phyloP scores from a whole-genome alignment of 2,113 vertebrate species.

The Hippopotamus amphibius region DNA sequence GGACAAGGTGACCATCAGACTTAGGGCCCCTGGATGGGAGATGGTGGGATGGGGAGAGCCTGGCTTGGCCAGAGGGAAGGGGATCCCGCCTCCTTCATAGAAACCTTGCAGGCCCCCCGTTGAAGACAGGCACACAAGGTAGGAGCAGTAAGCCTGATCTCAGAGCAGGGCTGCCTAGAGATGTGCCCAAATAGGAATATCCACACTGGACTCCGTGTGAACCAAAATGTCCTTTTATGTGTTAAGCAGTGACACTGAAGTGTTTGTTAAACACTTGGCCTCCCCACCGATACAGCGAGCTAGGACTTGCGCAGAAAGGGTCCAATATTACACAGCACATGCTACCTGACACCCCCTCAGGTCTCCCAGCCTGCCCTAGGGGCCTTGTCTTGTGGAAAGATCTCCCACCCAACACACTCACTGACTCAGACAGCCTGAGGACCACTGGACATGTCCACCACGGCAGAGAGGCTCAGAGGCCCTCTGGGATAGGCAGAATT shows the following conservation, averaged over 20 bases:
- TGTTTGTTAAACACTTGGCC: not conserved
- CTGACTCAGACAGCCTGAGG: not conserved
- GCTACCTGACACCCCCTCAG: not conserved
- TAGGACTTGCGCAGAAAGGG: not conserved
- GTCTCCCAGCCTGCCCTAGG: not conserved
- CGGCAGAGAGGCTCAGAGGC: not conserved
- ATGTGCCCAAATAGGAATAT: not conserved
- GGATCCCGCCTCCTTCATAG: not conserved
- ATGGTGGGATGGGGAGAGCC: not conserved
- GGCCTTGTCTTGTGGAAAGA: not conserved
- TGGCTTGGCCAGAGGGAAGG: not conserved
- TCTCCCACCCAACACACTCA: not conserved
- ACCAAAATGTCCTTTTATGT: not conserved
- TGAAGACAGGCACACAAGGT: not conserved
- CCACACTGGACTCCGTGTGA: not conserved
- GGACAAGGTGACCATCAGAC: not conserved
- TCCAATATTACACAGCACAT: not conserved
- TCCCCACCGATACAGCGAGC: not conserved
- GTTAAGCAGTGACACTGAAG: not conserved
- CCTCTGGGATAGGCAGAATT: not conserved
- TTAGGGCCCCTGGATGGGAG: accelerated
- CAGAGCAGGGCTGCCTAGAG: not conserved
- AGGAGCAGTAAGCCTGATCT: not conserved
- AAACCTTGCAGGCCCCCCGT: not conserved
- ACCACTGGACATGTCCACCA: not conserved